Percentiles rank a stretch among this genome's conserved stretches.
Conservation (phyloP, 2,797 vertebrate species). For the Avahi laniger region DNA sequence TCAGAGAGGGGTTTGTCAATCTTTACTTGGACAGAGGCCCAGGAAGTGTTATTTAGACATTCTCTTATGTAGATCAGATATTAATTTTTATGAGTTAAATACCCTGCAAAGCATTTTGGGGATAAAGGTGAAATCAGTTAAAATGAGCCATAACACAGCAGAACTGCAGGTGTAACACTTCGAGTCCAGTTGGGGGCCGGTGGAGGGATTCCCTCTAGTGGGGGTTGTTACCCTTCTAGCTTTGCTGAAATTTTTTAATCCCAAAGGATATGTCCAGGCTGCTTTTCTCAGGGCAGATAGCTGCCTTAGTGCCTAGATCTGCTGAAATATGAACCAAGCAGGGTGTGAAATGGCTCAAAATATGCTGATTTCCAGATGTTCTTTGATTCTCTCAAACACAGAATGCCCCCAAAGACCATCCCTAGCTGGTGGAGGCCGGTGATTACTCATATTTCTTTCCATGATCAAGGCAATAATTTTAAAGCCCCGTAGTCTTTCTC, state of each 20-base stretch:
- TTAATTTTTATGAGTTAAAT: slow-evolving; percentile 22
- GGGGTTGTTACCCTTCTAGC: neutral
- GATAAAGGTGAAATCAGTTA: neutral
- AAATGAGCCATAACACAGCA: neutral
- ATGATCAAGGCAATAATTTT: slow-evolving; percentile 79
- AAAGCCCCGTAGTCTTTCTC: slow-evolving; percentile 77
- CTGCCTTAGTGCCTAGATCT: slow-evolving; percentile 68
- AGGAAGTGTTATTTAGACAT: neutral
- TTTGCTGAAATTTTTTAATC: slow-evolving; percentile 52
- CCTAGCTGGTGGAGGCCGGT: slow-evolving; percentile 67
- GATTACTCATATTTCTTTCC: slow-evolving; percentile 81
- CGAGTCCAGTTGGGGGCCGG: neutral
- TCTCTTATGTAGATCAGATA: neutral
- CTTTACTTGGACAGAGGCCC: slow-evolving; percentile 19
- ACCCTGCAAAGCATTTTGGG: neutral
- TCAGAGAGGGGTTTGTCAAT: neutral
- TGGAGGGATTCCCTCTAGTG: neutral
- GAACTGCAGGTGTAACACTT: slow-evolving; percentile 18
- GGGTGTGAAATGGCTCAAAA: slow-evolving; percentile 74
- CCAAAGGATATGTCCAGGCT: slow-evolving; percentile 37
- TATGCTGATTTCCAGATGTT: slow-evolving; percentile 79
- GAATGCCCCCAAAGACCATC: slow-evolving; percentile 80
- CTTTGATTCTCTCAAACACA: slow-evolving; percentile 70
- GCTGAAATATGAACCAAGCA: slow-evolving; percentile 78
- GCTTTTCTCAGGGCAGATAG: slow-evolving; percentile 23